Percentiles rank a stretch among this genome's conserved stretches.
phyloP scores from a whole-genome alignment of 2,888 invertebrate species.

The Nasonovia ribisnigri region DNA sequence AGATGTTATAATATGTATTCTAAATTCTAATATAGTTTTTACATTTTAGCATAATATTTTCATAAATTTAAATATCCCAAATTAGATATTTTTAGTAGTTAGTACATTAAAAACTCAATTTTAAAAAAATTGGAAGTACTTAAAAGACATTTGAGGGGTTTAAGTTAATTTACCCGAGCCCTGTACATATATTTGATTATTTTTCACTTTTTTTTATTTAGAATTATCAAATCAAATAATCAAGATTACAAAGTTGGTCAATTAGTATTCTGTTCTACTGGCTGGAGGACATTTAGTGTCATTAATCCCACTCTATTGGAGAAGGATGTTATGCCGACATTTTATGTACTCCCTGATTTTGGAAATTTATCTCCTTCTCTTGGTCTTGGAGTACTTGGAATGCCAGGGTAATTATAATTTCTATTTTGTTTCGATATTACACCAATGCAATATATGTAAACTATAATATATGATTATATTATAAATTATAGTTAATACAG shows the following conservation, averaged over 20 bases:
- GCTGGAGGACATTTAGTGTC: slow-evolving; percentile 78
- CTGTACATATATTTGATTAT: background rate
- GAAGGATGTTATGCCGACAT: slow-evolving; percentile 64
- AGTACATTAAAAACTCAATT: no score
- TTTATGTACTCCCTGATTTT: slow-evolving; percentile 74
- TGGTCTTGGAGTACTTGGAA: slow-evolving; percentile 78
- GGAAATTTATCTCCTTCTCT: slow-evolving; percentile 76
- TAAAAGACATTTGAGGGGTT: background rate
- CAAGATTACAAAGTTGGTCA: slow-evolving; percentile 77
- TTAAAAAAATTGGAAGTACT: background rate
- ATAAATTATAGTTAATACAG: background rate
- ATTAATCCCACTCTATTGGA: slow-evolving; percentile 70
- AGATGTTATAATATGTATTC: no score
- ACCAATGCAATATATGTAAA: background rate
- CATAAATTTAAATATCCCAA: no score
- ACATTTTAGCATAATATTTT: no score
- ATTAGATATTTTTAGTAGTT: no score
- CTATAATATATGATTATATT: background rate
- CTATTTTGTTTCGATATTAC: background rate
- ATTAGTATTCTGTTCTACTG: slow-evolving; percentile 76
- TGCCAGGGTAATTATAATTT: slow-evolving; percentile 77
- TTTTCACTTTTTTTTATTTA: slow-evolving; percentile 70
- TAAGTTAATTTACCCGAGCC: background rate
- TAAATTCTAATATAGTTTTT: no score
- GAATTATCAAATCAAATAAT: slow-evolving; percentile 79